These are phyloP conservation scores for Characodon lateralis DNA, from an alignment of 2,797 vertebrate species.

Conservation along the genomic window DNA sequence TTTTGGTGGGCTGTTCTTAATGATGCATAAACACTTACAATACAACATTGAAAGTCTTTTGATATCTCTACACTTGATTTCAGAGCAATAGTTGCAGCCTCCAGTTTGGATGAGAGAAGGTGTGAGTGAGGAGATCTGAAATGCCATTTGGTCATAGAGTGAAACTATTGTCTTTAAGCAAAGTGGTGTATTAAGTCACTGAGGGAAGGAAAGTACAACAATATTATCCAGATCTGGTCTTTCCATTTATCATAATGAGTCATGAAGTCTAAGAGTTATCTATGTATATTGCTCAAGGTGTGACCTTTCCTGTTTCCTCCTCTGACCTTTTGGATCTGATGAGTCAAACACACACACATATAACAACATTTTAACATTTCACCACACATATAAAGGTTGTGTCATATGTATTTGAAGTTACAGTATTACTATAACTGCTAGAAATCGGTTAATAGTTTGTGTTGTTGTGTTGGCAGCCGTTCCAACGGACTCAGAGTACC, in stretches of 20 bases:
- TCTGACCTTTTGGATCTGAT: slow-evolving; percentile 4
- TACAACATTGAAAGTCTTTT: not conserved
- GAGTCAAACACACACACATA: not conserved
- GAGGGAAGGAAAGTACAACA: slow-evolving; percentile 8
- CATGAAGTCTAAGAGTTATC: not conserved
- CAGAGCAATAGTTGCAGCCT: not conserved
- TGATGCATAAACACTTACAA: not conserved
- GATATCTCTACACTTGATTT: not conserved
- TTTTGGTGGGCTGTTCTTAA: not conserved
- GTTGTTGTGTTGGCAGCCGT: slow-evolving; percentile 20
- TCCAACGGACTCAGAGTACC: slow-evolving; percentile 3
- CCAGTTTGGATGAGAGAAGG: not conserved
- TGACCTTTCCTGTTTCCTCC: slow-evolving; percentile 2
- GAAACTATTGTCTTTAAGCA: not conserved
- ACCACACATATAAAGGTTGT: not conserved
- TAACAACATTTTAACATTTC: not conserved
- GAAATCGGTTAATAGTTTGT: slow-evolving; percentile 13
- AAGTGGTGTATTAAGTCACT: not conserved
- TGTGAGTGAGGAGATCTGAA: not conserved
- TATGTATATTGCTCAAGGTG: not conserved
- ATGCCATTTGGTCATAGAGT: not conserved
- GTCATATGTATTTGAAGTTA: not conserved
- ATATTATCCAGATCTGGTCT: not conserved
- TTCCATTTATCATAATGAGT: slow-evolving; percentile 3
- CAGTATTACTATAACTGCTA: slow-evolving; percentile 6